Conservation (phyloP, 2,888 invertebrate species). For the Dysmachus trigonus region DNA sequence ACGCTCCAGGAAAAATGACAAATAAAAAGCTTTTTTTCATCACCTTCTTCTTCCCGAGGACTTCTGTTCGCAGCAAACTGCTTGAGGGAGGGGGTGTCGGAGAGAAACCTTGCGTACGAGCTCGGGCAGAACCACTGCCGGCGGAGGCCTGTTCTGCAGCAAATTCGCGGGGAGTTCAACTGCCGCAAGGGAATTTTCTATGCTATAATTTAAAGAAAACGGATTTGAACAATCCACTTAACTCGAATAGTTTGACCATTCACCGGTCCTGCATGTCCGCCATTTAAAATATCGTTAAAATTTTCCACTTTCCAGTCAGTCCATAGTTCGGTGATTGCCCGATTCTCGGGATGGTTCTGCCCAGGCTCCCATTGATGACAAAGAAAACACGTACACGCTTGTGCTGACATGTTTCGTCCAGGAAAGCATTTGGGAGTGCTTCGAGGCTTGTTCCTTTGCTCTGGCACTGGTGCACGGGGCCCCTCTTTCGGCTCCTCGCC, state of each 20-base stretch:
- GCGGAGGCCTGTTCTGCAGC: constrained; percentile 44
- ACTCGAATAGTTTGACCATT: neutral
- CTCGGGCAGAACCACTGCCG: constrained; percentile 42
- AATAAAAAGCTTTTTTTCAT: constrained; percentile 38
- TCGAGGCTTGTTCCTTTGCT: neutral
- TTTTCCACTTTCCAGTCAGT: neutral
- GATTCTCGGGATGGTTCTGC: constrained; percentile 35
- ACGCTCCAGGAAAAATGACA: constrained; percentile 38
- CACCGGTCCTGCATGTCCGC: neutral
- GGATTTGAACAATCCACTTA: neutral
- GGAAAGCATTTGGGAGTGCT: constrained; percentile 35
- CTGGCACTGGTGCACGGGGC: neutral
- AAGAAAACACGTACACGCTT: constrained; percentile 44
- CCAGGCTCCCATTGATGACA: constrained; percentile 50
- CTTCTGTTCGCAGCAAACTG: constrained; percentile 3
- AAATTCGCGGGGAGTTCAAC: neutral
- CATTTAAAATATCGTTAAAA: neutral
- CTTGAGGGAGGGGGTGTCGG: neutral
- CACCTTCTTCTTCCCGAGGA: constrained; percentile 18
- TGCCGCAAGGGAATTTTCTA: neutral
- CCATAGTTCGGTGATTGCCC: neutral
- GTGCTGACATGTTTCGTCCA: constrained; percentile 46
- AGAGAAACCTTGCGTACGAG: constrained; percentile 47
- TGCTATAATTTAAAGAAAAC: neutral
- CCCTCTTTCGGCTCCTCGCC: neutral